A percentile compares a stretch with the other conserved stretches of the same genome.
phyloP scores from a whole-genome alignment of 2,888 invertebrate genomes.

The Alloplasta piceator region DNA sequence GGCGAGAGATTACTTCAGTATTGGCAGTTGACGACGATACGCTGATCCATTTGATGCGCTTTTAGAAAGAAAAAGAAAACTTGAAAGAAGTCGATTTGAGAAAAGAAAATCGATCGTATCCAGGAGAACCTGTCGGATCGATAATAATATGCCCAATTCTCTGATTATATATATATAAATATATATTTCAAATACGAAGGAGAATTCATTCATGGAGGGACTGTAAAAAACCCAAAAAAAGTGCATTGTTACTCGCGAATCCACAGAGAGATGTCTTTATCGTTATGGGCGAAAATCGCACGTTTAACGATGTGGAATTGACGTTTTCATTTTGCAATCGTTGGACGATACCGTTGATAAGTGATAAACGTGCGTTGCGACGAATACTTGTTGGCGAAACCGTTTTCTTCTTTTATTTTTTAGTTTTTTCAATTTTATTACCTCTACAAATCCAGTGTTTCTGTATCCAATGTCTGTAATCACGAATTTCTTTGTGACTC shows the following conservation, averaged over 20 bases:
- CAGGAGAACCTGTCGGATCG: constrained; percentile 14
- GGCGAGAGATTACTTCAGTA: constrained; percentile 88
- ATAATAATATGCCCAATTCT: neutral
- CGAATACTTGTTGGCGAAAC: neutral
- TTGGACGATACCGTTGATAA: constrained; percentile 16
- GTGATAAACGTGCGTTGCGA: neutral
- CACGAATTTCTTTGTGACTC: constrained; percentile 23
- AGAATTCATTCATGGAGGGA: too few relatives aligned
- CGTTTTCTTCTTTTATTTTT: constrained; percentile 9
- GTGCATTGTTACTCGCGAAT: neutral
- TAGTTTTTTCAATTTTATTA: constrained; percentile 12
- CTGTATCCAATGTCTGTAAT: constrained; percentile 41
- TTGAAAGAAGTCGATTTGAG: constrained; percentile 4
- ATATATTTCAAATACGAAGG: too few relatives aligned
- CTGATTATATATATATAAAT: too few relatives aligned
- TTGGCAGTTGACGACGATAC: constrained; percentile 85
- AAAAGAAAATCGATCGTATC: neutral
- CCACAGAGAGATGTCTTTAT: neutral
- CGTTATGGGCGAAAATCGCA: neutral
- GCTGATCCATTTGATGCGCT: constrained; percentile 66
- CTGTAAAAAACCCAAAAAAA: neutral
- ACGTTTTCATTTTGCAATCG: constrained; percentile 17
- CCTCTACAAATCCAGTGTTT: constrained; percentile 30
- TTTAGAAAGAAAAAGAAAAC: constrained; percentile 39
- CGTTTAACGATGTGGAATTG: constrained; percentile 29